Conservation (phyloP, 2,113 vertebrate species). For the Oenanthe melanoleuca region DNA sequence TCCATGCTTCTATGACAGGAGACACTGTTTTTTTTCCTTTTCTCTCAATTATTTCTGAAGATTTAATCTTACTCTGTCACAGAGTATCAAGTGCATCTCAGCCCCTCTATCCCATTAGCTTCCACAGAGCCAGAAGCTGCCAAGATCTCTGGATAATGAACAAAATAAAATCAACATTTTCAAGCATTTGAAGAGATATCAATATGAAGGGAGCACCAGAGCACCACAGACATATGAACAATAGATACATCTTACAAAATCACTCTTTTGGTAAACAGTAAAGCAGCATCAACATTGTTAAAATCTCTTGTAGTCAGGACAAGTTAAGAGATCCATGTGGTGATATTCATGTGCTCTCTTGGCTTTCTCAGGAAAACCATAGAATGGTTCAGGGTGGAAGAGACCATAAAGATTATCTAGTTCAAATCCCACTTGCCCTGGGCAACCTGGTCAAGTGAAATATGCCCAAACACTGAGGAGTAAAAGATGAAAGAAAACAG, state of each 20-base stretch:
- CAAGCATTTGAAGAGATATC: not conserved
- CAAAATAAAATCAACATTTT: not conserved
- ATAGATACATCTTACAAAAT: not conserved
- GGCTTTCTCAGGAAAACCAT: not conserved
- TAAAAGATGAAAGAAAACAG: not conserved
- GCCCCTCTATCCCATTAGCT: not conserved
- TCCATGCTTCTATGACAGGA: not conserved
- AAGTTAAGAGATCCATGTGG: not conserved
- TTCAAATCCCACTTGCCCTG: not conserved
- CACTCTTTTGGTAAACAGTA: not conserved
- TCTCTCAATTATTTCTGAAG: constrained; percentile 44
- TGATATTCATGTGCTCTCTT: not conserved
- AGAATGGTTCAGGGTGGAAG: not conserved
- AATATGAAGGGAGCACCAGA: not conserved
- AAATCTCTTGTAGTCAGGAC: not conserved
- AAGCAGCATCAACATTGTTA: not conserved
- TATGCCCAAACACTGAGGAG: not conserved
- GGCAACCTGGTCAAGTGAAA: not conserved
- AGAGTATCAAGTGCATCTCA: constrained; percentile 14
- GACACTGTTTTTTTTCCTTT: constrained; percentile 2
- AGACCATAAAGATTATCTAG: not conserved
- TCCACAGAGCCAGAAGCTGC: constrained; percentile 4
- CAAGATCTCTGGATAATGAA: not conserved
- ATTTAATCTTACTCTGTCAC: constrained; percentile 31
- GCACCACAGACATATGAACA: not conserved